phyloP scores from a whole-genome alignment of 2,888 invertebrate genomes.

The Apamea crenata region DNA sequence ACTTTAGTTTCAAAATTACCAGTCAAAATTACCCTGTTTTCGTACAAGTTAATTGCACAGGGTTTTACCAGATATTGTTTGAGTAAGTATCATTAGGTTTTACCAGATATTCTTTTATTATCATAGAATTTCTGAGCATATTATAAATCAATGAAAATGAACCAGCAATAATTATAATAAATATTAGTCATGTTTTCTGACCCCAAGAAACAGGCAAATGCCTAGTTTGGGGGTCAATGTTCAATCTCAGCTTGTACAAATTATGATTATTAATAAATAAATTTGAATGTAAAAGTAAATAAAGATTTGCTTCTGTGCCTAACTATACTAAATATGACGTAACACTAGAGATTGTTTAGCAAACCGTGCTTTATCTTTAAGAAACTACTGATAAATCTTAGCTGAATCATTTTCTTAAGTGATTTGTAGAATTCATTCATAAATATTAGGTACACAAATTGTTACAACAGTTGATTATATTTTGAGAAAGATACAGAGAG shows the following conservation, averaged over 20 bases:
- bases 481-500: too few species aligned
- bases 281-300: conserved; percentile 10
- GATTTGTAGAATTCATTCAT: conserved; percentile 20
- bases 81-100: neutral
- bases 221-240: neutral
- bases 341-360: conserved; percentile 27
- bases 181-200: conserved; percentile 3
- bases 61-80: neutral
- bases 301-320: conserved; percentile 13
- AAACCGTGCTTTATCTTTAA: conserved; percentile 13
- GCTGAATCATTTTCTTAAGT: conserved; percentile 23
- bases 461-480: neutral
- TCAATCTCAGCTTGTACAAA: too few species aligned
- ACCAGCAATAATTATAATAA: neutral
- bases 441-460: conserved; percentile 13
- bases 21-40: neutral
- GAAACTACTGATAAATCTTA: conserved; percentile 20
- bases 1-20: too few species aligned
- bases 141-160: conserved; percentile 4
- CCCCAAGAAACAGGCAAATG: neutral
- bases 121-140: neutral
- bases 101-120: neutral
- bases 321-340: conserved; percentile 44
- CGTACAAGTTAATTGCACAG: neutral
- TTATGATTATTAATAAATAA: neutral